These are phyloP conservation scores for Cenopis cana DNA, from an alignment of 2,888 invertebrate genomes.

Conservation along the genomic window DNA sequence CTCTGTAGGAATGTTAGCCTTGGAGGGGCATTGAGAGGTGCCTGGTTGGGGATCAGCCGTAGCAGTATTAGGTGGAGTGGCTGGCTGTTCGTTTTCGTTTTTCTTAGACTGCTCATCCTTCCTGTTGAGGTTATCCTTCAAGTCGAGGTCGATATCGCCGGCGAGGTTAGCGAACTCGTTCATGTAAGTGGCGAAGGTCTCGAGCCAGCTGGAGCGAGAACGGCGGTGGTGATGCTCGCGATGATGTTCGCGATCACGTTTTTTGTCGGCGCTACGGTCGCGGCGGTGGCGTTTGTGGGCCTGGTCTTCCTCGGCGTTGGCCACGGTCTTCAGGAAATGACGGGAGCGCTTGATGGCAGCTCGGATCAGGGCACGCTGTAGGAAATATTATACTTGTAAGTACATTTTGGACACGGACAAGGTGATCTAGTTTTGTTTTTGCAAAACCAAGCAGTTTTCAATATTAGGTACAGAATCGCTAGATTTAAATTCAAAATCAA, in stretches of 20 bases:
- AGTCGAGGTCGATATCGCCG: constrained; percentile 64
- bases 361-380: constrained; percentile 67
- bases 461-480: no score
- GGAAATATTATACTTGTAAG: background rate
- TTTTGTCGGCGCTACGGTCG: constrained; percentile 47
- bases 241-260: constrained; percentile 46
- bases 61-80: constrained; percentile 19
- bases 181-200: constrained; percentile 78
- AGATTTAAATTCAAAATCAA: background rate
- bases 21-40: constrained; percentile 46
- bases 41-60: constrained; percentile 31
- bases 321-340: constrained; percentile 59
- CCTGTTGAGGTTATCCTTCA: constrained; percentile 45
- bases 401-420: background rate
- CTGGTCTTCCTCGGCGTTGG: constrained; percentile 48
- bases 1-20: constrained; percentile 12
- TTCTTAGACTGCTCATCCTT: constrained; percentile 46
- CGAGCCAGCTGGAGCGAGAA: constrained; percentile 72
- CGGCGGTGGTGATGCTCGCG: constrained; percentile 58
- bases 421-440: background rate
- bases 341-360: constrained; percentile 73
- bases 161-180: constrained; percentile 83
- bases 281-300: constrained; percentile 53
- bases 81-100: background rate
- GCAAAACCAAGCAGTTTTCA: no score